Conservation (phyloP, 2,797 vertebrate species). For the Syncerus caffer region DNA sequence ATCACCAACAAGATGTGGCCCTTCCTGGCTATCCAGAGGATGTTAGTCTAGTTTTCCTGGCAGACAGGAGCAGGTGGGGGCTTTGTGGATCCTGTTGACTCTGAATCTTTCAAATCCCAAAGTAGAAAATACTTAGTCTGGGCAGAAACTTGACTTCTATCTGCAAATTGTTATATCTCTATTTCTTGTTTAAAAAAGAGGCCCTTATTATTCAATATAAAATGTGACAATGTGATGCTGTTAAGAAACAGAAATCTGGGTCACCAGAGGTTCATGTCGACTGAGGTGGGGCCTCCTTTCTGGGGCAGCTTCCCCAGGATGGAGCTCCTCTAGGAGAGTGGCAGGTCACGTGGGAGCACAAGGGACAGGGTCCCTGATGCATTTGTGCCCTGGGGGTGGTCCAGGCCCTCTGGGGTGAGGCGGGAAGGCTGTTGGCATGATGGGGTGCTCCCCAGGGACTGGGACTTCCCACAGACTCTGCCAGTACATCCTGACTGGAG, state of each 20-base stretch:
- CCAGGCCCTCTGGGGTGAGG: neutral
- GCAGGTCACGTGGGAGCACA: fast-evolving
- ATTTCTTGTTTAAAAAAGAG: neutral
- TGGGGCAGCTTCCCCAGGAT: neutral
- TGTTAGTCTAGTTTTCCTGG: neutral
- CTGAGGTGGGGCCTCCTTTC: fast-evolving
- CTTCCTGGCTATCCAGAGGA: neutral
- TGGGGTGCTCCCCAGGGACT: neutral
- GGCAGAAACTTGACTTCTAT: neutral
- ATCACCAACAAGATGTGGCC: neutral
- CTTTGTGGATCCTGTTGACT: neutral
- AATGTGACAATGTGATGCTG: neutral
- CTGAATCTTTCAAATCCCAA: neutral
- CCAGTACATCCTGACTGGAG: neutral
- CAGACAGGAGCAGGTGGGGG: neutral
- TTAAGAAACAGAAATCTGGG: neutral
- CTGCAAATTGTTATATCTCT: neutral
- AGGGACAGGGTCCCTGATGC: too few relatives aligned
- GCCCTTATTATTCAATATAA: neutral
- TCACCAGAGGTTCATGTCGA: neutral
- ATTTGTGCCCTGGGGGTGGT: neutral
- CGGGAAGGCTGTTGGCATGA: fast-evolving
- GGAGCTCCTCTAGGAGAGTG: fast-evolving
- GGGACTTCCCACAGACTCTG: neutral
- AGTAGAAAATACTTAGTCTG: neutral